A percentile compares a stretch with the other conserved stretches of the same genome.
Evolutionary conservation across 2,797 vertebrate species (phyloP).

Genomic region (Premnoplex brunnescens): DNA sequence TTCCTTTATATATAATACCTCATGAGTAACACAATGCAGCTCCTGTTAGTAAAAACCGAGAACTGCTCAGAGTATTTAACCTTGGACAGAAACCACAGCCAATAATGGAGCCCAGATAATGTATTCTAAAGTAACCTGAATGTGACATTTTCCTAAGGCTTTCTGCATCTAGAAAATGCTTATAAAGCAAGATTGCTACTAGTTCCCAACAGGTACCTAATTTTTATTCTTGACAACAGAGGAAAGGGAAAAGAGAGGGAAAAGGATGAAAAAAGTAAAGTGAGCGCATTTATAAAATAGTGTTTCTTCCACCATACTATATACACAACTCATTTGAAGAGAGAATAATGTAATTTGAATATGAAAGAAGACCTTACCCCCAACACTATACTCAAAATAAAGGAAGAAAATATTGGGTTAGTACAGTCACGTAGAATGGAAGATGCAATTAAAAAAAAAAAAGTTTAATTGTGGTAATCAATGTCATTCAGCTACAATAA

Average conservation of each 20-base stretch:
- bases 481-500: slow-evolving; percentile 19
- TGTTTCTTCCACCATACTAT: neutral
- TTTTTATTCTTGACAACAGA: neutral
- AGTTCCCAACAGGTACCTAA: neutral
- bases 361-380: neutral
- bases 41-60: slow-evolving; percentile 19
- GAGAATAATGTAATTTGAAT: neutral
- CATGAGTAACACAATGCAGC: slow-evolving; percentile 17
- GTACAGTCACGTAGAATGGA: neutral
- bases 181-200: neutral
- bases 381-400: neutral
- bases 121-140: neutral
- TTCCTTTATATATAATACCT: slow-evolving; percentile 55
- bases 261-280: neutral
- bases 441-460: neutral
- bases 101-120: neutral
- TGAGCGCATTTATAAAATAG: neutral
- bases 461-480: slow-evolving; percentile 36
- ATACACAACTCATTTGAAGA: neutral
- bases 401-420: neutral
- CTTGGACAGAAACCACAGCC: neutral
- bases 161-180: neutral
- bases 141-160: neutral
- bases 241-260: neutral
- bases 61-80: neutral